Percentiles rank a stretch among this genome's conserved stretches.
These are phyloP conservation scores for Dynastes hyllus DNA, from an alignment of 2,888 invertebrate genomes.

Conservation along the genomic window DNA sequence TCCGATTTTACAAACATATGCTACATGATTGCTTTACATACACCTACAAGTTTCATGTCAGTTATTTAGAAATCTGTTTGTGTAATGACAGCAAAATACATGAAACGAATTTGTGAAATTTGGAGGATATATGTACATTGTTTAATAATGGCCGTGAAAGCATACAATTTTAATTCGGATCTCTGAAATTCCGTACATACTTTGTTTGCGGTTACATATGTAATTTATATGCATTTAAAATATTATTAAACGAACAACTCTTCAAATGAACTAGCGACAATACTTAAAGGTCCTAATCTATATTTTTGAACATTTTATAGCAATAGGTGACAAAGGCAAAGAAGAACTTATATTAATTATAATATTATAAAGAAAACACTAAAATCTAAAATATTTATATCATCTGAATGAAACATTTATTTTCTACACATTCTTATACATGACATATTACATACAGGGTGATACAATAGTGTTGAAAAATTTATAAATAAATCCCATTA, in stretches of 20 bases:
- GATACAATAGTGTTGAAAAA: conserved; percentile 51
- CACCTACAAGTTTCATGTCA: too few species aligned
- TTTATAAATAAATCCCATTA: conserved; percentile 55
- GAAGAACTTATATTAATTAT: background rate
- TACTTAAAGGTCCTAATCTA: conserved; percentile 3
- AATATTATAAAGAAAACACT: background rate
- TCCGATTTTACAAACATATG: too few species aligned
- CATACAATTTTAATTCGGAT: too few species aligned
- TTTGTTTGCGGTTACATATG: background rate
- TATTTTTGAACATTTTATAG: conserved; percentile 1
- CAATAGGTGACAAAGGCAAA: background rate
- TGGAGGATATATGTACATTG: too few species aligned
- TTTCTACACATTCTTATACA: conserved; percentile 38
- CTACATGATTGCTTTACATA: too few species aligned
- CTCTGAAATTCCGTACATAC: background rate
- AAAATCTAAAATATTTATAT: too few species aligned
- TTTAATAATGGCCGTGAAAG: too few species aligned
- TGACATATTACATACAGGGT: conserved; percentile 42
- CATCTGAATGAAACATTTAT: conserved; percentile 34
- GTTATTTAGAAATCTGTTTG: too few species aligned
- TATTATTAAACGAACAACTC: too few species aligned
- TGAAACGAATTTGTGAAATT: too few species aligned
- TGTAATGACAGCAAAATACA: too few species aligned
- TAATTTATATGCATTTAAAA: background rate
- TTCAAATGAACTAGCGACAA: conserved; percentile 20